Base-by-base conservation (phyloP, 2,113 vertebrate genomes). In the Bos taurus region DNA sequence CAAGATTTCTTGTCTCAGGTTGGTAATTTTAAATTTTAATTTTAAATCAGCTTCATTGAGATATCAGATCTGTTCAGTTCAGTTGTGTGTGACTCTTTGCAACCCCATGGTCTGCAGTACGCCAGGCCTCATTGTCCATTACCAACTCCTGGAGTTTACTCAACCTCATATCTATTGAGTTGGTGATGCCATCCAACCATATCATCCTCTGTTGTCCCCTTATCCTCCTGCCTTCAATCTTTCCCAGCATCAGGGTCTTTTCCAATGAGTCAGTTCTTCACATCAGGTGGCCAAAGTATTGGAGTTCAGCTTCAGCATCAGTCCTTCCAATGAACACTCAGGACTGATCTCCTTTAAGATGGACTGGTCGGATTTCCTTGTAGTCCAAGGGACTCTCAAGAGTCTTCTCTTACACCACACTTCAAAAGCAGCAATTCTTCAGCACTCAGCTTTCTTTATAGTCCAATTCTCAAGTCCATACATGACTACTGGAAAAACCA, bases 41-140 rank as follows among this genome's bases (percentile, higher is more conserved):
- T 97, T 96, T 64, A 91, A 94, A 90, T 94, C 64, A 67, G 43
- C 3, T 81, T 96, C 95, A 84, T 74, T 93, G 11, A 23, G 23
- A 46, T 36, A 81, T 90, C 19, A 71, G n/a, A 23, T 23, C n/a
- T 36, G 50, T 54, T 54, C 14, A 5, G 15, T 33, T 62, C 60
- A 62, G 28, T 16, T 62, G 60, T 33, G 30, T 64, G 14, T 0
- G 7, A 64, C 60, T 64, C 60, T 64, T 64, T 33, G 30, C 60
- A 33, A 16, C 30, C 30, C 14, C 30, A 64, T 33, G 60, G 28
- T 33, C 14, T 64, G 30, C n/a, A 74, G 67, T 21, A 40, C 0
- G 0, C 19, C 67, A 40, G 67, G 19, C n/a, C 19, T 23, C n/a
- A n/a, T 10, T 74, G n/a, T 40, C 6, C 10, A 25, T 74, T 23